Conservation (phyloP, 2,113 vertebrate genomes). For the Limanda limanda region DNA sequence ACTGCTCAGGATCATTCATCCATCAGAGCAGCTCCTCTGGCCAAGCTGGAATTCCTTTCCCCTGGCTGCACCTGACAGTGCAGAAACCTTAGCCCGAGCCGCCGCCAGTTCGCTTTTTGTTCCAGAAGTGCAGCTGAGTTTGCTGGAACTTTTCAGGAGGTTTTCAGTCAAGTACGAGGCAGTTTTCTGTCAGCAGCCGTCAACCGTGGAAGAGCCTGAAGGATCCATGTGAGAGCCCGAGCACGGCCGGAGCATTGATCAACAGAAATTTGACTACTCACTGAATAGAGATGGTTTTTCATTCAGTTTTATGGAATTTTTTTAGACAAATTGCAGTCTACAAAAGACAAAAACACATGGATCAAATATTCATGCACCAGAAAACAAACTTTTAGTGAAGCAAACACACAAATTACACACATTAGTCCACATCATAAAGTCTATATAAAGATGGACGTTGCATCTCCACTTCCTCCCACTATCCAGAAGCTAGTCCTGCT, state of each 20-base stretch:
- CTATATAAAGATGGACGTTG: no score
- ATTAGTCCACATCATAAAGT: no score
- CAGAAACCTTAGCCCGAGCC: conserved; percentile 60
- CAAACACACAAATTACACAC: no score
- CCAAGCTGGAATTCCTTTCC: conserved; percentile 64
- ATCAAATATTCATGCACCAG: no score
- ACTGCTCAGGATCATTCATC: conserved; percentile 58
- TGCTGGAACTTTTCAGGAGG: conserved; percentile 42
- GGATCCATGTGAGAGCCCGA: background rate
- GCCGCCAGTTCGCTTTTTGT: conserved; percentile 23
- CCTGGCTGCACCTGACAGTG: conserved; percentile 66
- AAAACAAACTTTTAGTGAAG: no score
- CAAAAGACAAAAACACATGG: no score
- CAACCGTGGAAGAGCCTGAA: background rate
- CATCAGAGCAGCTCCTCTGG: conserved; percentile 50
- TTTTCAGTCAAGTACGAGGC: conserved; percentile 27
- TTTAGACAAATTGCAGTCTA: no score
- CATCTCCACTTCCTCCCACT: background rate
- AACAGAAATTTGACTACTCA: conserved; percentile 1
- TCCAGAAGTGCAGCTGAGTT: conserved; percentile 57
- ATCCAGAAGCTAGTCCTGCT: background rate
- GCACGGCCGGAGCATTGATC: background rate
- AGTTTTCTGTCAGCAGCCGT: conserved; percentile 43
- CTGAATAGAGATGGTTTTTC: background rate
- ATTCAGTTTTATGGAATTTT: background rate